Evolutionary conservation across 2,797 vertebrate species (phyloP), one percentile per base, ranked within the genome.

Genomic region (Xenentodon cancila): DNA sequence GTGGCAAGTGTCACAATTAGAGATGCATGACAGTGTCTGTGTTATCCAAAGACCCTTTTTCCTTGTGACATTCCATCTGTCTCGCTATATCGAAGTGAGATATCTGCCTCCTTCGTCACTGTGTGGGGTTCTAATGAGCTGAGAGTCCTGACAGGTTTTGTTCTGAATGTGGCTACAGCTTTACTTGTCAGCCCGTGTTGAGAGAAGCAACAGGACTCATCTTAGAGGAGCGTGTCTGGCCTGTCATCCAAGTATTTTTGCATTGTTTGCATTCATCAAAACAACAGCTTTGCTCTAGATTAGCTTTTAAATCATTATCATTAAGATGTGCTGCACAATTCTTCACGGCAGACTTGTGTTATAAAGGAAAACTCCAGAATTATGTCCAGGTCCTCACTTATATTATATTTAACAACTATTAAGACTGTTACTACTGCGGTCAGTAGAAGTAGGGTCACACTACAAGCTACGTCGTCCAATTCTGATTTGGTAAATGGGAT

Each of bases 21-120:
- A 76, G 46, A 70, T 71, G 56, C 68, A 13, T 78, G 63, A 71
- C 62, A 54, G 57, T 60, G 75, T 62, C 61, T 46, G 51, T 59
- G 81, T 82, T 73, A 77, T 21, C 68, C 57, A 20, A 48, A 75
- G 68, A 75, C 66, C 81, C 71, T 34, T 62, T 58, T 71, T 82
- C 54, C 60, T 37, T 48, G 68, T 83, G 86, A 77, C 85, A 71
- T 86, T 87, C 87, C 87, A 88, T 90, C 89, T 88, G 88, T 80
- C 88, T 82, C 44, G 86, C 73, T 88, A 85, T 82, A 66, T 67
- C 73, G 75, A 61, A 85, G 86, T 88, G 88, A 85, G 88, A 89
- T 69, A 79, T 89, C 74, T 72, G 78, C 85, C 86, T 89, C 73
- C 88, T 88, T 84, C 86, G 81, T 84, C 75, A 48, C 57, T 76